phyloP scores from a whole-genome alignment of 1,140 invertebrate genomes.

The Belonocnema kinseyi region DNA sequence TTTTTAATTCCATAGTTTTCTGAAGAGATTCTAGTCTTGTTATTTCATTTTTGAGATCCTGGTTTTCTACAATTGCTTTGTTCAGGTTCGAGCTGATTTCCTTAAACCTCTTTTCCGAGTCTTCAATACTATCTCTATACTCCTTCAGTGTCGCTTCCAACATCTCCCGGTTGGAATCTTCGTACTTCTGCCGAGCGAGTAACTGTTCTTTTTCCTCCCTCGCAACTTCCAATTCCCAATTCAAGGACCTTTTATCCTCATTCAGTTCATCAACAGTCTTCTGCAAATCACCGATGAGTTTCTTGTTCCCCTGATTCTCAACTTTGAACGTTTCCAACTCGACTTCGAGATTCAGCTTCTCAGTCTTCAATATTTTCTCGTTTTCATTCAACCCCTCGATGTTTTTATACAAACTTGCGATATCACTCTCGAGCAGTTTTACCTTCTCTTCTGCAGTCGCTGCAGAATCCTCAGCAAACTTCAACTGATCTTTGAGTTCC shows the following conservation, averaged over 20 bases:
- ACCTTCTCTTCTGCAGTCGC: constrained; percentile 36
- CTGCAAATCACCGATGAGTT: constrained; percentile 33
- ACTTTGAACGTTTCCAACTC: constrained; percentile 40
- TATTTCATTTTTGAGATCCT: constrained; percentile 55
- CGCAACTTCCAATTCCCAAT: constrained; percentile 45
- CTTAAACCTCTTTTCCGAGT: constrained; percentile 45
- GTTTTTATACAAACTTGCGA: constrained; percentile 47
- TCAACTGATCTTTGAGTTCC: constrained; percentile 41
- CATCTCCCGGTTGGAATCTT: not conserved
- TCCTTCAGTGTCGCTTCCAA: constrained; percentile 41
- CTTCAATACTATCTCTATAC: constrained; percentile 40
- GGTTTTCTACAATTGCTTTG: constrained; percentile 50
- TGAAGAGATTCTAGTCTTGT: constrained; percentile 44
- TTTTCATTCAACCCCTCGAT: constrained; percentile 35
- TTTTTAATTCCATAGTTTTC: not conserved
- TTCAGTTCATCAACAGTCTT: constrained; percentile 36
- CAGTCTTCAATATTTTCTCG: constrained; percentile 29
- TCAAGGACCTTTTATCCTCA: constrained; percentile 28
- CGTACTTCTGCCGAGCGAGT: constrained; percentile 8
- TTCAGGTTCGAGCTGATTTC: constrained; percentile 42
- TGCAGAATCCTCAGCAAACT: constrained; percentile 24
- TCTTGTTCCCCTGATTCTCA: constrained; percentile 38
- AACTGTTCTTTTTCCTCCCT: constrained; percentile 52
- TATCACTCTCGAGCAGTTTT: constrained; percentile 53
- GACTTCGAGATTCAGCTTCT: constrained; percentile 44